phyloP scores from a whole-genome alignment of 2,113 vertebrate species.

The Fukomys damarensis region DNA sequence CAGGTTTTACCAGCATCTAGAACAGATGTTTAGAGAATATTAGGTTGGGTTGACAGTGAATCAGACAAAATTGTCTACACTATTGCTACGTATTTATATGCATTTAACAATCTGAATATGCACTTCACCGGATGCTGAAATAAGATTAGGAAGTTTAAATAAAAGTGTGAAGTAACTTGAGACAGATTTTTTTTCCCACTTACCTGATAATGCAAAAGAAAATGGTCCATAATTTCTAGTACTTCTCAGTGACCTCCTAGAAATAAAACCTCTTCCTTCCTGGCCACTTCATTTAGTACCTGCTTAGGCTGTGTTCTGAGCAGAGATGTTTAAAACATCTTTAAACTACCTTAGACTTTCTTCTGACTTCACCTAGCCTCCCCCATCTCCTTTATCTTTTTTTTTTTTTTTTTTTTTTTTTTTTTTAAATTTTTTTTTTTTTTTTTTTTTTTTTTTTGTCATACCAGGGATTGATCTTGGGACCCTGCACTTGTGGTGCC shows the following conservation, averaged over 20 bases:
- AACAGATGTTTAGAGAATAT: background rate
- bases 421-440: background rate
- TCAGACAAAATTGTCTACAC: background rate
- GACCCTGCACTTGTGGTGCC: no score
- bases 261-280: background rate
- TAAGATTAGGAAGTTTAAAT: background rate
- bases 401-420: background rate
- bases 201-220: background rate
- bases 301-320: background rate
- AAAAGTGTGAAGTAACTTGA: background rate
- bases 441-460: background rate
- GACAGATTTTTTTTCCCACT: background rate
- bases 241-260: background rate
- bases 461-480: no score
- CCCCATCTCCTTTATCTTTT: background rate
- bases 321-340: background rate
- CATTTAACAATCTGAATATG: background rate
- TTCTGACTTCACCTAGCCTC: background rate
- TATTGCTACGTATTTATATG: background rate
- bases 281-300: background rate
- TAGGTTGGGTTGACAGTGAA: background rate
- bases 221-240: background rate
- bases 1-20: background rate
- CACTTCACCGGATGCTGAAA: slow-evolving; percentile 39
- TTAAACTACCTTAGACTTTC: background rate